phyloP scores from a whole-genome alignment of 1,140 invertebrate species.

The Cheumatopsyche charites region DNA sequence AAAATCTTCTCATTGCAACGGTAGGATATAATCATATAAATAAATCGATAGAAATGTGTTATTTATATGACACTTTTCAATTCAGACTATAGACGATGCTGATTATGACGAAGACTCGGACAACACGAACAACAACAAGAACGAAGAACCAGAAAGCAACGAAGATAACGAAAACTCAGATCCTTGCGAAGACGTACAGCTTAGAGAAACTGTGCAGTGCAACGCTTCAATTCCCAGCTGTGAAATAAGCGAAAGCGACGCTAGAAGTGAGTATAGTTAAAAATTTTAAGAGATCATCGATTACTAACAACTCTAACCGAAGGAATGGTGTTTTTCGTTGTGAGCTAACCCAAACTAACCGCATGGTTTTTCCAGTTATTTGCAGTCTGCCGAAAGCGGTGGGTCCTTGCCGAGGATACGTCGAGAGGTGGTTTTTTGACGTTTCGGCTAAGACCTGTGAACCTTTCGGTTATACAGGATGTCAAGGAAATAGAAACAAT shows the following conservation, averaged over 20 bases:
- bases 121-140: conserved; percentile 18
- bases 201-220: conserved; percentile 43
- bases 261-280: conserved; percentile 45
- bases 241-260: conserved; percentile 41
- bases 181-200: conserved; percentile 21
- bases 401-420: conserved; percentile 84
- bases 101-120: not conserved
- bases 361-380: conserved; percentile 62
- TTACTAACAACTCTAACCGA: conserved; percentile 41
- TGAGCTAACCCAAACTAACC: conserved; percentile 30
- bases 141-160: conserved; percentile 32
- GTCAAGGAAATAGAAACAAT: conserved; percentile 88
- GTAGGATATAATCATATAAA: not conserved
- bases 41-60: conserved; percentile 26
- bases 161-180: conserved; percentile 9
- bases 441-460: conserved; percentile 70
- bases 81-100: not conserved
- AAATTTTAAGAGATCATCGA: not conserved
- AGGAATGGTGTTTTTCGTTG: not conserved
- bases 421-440: conserved; percentile 83
- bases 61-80: conserved; percentile 50
- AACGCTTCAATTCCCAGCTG: conserved; percentile 37
- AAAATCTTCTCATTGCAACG: conserved; percentile 50
- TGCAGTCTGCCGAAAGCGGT: conserved; percentile 76
- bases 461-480: conserved; percentile 85